phyloP scores from a whole-genome alignment of 2,113 vertebrate species.

The Xiphophorus hellerii region DNA sequence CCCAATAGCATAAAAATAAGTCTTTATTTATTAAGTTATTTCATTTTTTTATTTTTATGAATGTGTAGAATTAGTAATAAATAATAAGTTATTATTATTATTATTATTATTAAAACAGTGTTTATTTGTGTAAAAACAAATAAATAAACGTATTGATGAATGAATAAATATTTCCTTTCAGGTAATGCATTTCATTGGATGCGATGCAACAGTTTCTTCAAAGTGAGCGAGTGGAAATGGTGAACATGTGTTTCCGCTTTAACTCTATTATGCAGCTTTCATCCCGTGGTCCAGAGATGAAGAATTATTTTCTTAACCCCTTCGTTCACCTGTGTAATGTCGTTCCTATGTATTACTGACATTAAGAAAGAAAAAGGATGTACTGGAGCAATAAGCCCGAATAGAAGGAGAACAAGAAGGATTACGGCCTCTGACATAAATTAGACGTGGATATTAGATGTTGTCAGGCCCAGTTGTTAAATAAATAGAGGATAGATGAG shows the following conservation, averaged over 20 bases:
- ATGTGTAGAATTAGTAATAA: too few relatives aligned
- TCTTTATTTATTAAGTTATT: too few relatives aligned
- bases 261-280: conserved; percentile 21
- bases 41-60: too few relatives aligned
- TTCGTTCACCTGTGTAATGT: conserved; percentile 39
- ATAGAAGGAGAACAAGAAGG: background rate
- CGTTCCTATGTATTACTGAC: conserved; percentile 39
- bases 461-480: conserved; percentile 10
- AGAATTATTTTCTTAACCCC: conserved; percentile 65
- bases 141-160: too few relatives aligned
- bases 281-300: conserved; percentile 36
- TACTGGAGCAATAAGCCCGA: conserved; percentile 8
- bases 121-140: background rate
- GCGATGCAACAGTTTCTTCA: conserved; percentile 1
- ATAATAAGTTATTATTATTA: too few relatives aligned
- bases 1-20: too few relatives aligned
- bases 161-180: background rate
- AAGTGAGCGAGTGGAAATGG: conserved; percentile 81
- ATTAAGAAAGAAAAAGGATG: conserved; percentile 41
- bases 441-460: conserved; percentile 3
- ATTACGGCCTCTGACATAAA: conserved; percentile 19
- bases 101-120: too few relatives aligned
- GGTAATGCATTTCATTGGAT: conserved; percentile 4
- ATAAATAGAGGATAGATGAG: background rate
- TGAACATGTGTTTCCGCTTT: conserved; percentile 87